Evolutionary conservation across 1,140 invertebrate species (phyloP), one percentile per base, ranked within the genome.

Genomic region (Lepidurus arcticus): DNA sequence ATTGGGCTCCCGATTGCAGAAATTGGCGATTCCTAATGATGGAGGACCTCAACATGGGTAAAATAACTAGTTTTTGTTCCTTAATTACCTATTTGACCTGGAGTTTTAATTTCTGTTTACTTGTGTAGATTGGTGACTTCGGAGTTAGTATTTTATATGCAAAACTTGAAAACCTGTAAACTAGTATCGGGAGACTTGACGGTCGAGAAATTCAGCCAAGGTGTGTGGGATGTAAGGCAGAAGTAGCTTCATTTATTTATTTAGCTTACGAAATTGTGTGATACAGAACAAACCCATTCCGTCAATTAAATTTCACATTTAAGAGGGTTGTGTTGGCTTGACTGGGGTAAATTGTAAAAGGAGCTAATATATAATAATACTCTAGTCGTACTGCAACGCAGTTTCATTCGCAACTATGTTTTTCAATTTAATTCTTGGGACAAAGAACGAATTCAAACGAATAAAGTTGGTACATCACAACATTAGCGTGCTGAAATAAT

Each of bases 31-130:
- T 80, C 90, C 92, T 34, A 97, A 96, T 82, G 95, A 98, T 86
- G 96, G 96, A 73, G 95, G 96, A 44, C 96, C 97, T 1, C 94
- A 97, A 83, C 96, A 98, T 85, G 96, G 96, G 90, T 91, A 84
- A 86, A 84, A 83, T 4, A 34, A 80, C 53, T 47, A 76, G 26
- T 26, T n/a, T 34, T 47, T 78, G 47, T 45, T 47, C 21, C 73
- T 78, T 21, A 42, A 24, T 78, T 21, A 53, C 47, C 77, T 45
- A 76, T 21, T 42, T 45, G 3, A 47, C 44, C 9, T 76, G 13
- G 26, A 24, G 45, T n/a, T 8, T 73, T 76, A 42, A 73, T 78
- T 81, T 76, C 76, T 80, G 81, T 81, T 81, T 79, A 79, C 76
- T 78, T 80, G 85, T 88, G 76, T 83, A 91, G 90, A 74, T 90